Conservation (phyloP, 2,113 vertebrate species). For the Ochotona princeps region DNA sequence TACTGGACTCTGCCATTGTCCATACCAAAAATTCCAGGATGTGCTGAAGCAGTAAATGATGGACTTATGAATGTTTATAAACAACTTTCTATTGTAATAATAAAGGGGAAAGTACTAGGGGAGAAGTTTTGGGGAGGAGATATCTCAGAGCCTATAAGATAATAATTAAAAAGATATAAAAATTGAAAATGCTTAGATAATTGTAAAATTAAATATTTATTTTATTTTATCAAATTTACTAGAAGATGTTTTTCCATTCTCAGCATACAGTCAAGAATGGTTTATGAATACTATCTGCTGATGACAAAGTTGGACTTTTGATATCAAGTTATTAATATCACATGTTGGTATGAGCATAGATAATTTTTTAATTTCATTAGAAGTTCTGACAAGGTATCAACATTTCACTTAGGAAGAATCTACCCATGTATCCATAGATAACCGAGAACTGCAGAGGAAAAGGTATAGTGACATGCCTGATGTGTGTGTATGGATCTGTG, state of each 20-base stretch:
- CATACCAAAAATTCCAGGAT: too few relatives aligned
- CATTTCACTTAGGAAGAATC: neutral
- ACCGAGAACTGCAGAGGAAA: neutral
- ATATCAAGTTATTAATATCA: conserved; percentile 42
- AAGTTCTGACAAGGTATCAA: conserved; percentile 41
- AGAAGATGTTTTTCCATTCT: neutral
- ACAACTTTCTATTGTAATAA: too few relatives aligned
- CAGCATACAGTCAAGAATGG: neutral
- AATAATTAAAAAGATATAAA: too few relatives aligned
- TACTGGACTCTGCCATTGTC: too few relatives aligned
- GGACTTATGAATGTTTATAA: too few relatives aligned
- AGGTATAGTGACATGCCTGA: neutral
- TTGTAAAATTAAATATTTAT: neutral
- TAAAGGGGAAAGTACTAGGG: too few relatives aligned
- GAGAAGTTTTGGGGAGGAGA: too few relatives aligned
- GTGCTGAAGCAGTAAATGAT: too few relatives aligned
- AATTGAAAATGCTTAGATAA: neutral
- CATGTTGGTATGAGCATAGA: neutral
- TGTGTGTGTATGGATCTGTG: neutral
- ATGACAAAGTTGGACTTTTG: neutral
- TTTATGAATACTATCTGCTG: conserved; percentile 22
- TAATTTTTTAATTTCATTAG: conserved; percentile 64
- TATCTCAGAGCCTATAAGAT: too few relatives aligned
- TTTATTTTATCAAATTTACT: conserved; percentile 2
- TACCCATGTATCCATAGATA: neutral